phyloP scores from a whole-genome alignment of 2,113 vertebrate genomes.

The Martes martes region DNA sequence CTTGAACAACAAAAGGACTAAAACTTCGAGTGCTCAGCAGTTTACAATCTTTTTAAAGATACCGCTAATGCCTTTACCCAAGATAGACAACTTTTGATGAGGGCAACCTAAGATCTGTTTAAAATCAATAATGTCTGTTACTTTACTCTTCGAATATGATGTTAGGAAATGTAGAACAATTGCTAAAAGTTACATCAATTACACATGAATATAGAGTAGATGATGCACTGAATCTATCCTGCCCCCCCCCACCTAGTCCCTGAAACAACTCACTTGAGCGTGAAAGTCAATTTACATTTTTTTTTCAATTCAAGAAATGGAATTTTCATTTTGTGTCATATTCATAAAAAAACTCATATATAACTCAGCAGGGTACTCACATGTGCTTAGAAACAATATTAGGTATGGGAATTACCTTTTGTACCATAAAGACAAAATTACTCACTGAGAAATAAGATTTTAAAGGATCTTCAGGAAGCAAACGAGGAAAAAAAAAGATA shows the following conservation, averaged over 20 bases:
- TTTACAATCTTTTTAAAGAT: constrained; percentile 1
- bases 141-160: constrained; percentile 57
- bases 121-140: constrained; percentile 61
- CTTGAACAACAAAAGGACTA: not conserved
- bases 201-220: constrained; percentile 74
- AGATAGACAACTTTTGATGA: not conserved
- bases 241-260: not conserved
- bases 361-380: constrained; percentile 84
- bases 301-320: constrained; percentile 79
- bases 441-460: constrained; percentile 81
- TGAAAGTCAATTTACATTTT: constrained; percentile 83
- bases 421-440: constrained; percentile 84
- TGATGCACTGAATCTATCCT: constrained; percentile 59
- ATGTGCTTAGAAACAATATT: constrained; percentile 85
- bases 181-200: constrained; percentile 72
- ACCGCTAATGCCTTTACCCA: not conserved
- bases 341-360: constrained; percentile 81
- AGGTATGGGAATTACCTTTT: constrained; percentile 84
- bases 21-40: not conserved
- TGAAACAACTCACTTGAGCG: constrained; percentile 79
- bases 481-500: constrained; percentile 60
- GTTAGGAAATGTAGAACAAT: constrained; percentile 66
- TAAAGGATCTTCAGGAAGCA: constrained; percentile 76
- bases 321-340: constrained; percentile 84
- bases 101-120: constrained; percentile 47